A percentile compares a stretch with the other conserved stretches of the same genome.
Evolutionary conservation across 2,113 vertebrate species (phyloP).

Genomic region (Danionella cerebrum): DNA sequence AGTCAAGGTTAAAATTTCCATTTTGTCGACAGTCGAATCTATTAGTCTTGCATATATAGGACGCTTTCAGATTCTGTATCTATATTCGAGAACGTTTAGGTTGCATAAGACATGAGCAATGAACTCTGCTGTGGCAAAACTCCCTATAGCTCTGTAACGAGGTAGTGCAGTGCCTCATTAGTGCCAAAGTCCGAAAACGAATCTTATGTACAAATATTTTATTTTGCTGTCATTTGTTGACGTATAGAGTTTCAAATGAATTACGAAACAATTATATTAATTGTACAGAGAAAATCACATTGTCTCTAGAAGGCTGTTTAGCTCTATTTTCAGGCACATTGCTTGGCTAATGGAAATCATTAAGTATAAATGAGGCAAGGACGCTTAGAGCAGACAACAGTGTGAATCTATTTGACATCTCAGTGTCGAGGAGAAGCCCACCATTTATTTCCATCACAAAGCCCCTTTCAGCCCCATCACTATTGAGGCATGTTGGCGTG

Average conservation of each 20-base stretch:
- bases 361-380: neutral
- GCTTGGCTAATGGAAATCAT: neutral
- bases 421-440: neutral
- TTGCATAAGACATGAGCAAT: neutral
- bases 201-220: too few species aligned
- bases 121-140: neutral
- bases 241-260: neutral
- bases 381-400: neutral
- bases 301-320: neutral
- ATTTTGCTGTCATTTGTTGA: neutral
- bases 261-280: neutral
- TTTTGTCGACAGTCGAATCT: neutral
- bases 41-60: too few species aligned
- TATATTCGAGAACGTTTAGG: neutral
- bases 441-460: neutral
- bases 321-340: neutral
- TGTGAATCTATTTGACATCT: constrained; percentile 7
- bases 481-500: neutral
- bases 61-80: neutral
- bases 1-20: constrained; percentile 3
- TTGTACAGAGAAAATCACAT: neutral
- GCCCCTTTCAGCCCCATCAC: neutral
- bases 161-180: neutral
- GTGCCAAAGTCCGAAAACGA: too few species aligned
- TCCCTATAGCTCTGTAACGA: neutral